Evolutionary conservation across 2,888 invertebrate genomes (phyloP).

Genomic region (Listrodromus nycthemerus): DNA sequence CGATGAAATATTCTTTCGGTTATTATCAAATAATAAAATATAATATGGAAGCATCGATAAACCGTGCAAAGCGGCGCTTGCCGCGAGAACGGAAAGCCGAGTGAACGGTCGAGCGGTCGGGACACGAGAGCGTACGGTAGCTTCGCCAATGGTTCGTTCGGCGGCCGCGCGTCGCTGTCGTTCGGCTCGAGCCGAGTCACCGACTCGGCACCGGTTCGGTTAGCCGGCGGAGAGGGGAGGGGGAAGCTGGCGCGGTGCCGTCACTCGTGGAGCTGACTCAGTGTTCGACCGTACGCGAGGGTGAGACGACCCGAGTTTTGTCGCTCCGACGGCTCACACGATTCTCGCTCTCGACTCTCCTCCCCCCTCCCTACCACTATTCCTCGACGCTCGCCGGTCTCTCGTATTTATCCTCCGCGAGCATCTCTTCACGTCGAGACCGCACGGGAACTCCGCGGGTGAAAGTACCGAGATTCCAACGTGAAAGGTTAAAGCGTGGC

Average conservation of each 20-base stretch:
- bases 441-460: slow-evolving; percentile 7
- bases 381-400: neutral
- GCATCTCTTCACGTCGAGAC: neutral
- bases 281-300: slow-evolving; percentile 78
- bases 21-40: neutral
- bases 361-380: neutral
- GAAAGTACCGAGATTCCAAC: slow-evolving; percentile 45
- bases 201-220: slow-evolving; percentile 59
- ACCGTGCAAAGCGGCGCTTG: neutral
- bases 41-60: neutral
- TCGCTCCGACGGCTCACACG: slow-evolving; percentile 33
- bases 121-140: slow-evolving; percentile 34
- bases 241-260: slow-evolving; percentile 52
- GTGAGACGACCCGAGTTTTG: slow-evolving; percentile 70
- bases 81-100: slow-evolving; percentile 44
- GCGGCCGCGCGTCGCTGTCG: slow-evolving; percentile 20
- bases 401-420: neutral
- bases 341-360: neutral
- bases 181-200: slow-evolving; percentile 71
- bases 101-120: slow-evolving; percentile 13
- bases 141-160: neutral
- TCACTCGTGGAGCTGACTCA: slow-evolving; percentile 71
- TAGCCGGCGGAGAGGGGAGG: slow-evolving; percentile 24
- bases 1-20: neutral
- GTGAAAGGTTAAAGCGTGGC: slow-evolving; percentile 34